Evolutionary conservation across 2,113 vertebrate genomes (phyloP).

Genomic region (Stegastes partitus): DNA sequence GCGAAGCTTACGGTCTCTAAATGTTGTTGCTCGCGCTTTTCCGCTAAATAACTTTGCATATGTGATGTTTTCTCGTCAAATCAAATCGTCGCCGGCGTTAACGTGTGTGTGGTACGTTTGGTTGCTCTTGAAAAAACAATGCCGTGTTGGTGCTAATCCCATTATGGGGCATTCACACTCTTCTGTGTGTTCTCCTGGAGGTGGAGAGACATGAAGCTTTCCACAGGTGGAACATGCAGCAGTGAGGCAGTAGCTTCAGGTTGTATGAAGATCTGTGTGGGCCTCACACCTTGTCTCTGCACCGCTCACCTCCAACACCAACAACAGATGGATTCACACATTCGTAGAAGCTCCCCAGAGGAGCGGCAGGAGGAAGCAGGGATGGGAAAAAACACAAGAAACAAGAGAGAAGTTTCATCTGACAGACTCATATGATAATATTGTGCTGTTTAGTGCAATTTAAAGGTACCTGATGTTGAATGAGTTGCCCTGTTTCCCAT

Average conservation of each 20-base stretch:
- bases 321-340: constrained; percentile 55
- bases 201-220: constrained; percentile 6
- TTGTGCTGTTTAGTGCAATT: too few species aligned
- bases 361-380: constrained; percentile 29
- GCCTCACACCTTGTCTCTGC: constrained; percentile 31
- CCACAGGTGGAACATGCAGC: constrained; percentile 28
- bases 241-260: background rate
- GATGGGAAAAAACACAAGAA: background rate
- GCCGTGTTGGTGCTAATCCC: constrained; percentile 21
- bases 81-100: background rate
- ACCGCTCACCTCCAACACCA: background rate
- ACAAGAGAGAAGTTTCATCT: too few species aligned
- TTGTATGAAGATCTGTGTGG: constrained; percentile 15
- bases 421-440: too few species aligned
- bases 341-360: constrained; percentile 29
- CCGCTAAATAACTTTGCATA: background rate
- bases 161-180: constrained; percentile 27
- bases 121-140: constrained; percentile 7
- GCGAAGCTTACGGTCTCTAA: background rate
- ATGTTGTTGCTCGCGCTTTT: background rate
- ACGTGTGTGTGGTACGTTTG: constrained; percentile 30
- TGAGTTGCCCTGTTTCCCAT: too few species aligned
- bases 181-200: background rate
- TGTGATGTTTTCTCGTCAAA: background rate
- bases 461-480: too few species aligned